A percentile compares a stretch with the other conserved stretches of the same genome.
These are phyloP conservation scores for Labia minor DNA, from an alignment of 2,888 invertebrate species.

Conservation along the genomic window DNA sequence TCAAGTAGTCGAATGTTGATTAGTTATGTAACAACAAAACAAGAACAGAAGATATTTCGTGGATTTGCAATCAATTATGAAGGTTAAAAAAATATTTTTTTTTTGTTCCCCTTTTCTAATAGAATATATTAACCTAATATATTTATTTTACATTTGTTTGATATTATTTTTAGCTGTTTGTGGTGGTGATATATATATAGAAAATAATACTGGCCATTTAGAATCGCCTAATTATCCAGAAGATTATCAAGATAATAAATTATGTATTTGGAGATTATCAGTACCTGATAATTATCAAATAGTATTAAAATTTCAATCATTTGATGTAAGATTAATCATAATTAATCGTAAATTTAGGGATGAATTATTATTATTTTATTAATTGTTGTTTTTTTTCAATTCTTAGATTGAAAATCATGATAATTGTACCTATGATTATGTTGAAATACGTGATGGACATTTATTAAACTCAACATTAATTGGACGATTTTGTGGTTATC, in stretches of 20 bases:
- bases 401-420: slow-evolving; percentile 83
- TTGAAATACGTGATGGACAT: slow-evolving; percentile 92
- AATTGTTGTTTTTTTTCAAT: not conserved
- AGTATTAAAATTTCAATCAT: slow-evolving; percentile 89
- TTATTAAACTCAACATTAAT: slow-evolving; percentile 84
- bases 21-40: slow-evolving; percentile 71
- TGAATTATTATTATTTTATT: not conserved
- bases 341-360: too few relatives aligned
- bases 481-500: slow-evolving; percentile 89
- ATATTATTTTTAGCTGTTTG: slow-evolving; percentile 64
- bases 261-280: slow-evolving; percentile 90
- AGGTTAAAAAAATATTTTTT: slow-evolving; percentile 45
- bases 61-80: slow-evolving; percentile 89
- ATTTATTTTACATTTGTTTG: not conserved
- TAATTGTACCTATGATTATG: slow-evolving; percentile 78
- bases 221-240: slow-evolving; percentile 98
- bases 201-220: slow-evolving; percentile 65
- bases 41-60: too few relatives aligned
- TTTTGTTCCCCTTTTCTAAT: not conserved
- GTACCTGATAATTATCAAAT: slow-evolving; percentile 83
- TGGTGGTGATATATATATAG: slow-evolving; percentile 79
- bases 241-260: slow-evolving; percentile 90
- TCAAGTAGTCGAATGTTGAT: slow-evolving; percentile 85
- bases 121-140: not conserved
- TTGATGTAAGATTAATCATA: slow-evolving; percentile 50